These are phyloP conservation scores for Sceliomorpha sp. DNA, from an alignment of 2,888 invertebrate genomes.

Conservation along the genomic window DNA sequence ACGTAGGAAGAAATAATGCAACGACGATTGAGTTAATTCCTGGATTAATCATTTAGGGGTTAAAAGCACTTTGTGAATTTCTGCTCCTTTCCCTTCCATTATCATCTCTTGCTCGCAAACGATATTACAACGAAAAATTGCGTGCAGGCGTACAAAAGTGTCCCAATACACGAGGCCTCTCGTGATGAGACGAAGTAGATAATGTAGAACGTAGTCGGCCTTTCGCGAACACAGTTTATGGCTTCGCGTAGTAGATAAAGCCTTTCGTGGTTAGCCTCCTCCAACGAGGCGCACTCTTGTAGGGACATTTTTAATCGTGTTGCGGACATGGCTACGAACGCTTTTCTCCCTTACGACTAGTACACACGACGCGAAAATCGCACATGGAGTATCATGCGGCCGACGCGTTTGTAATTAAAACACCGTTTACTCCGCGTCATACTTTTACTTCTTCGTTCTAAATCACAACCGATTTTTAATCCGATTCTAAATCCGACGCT, in stretches of 20 bases:
- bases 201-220: slow-evolving; percentile 50
- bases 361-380: slow-evolving; percentile 36
- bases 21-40: too few species aligned
- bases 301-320: slow-evolving; percentile 54
- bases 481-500: too few species aligned
- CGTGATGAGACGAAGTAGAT: slow-evolving; percentile 54
- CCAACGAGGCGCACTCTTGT: slow-evolving; percentile 43
- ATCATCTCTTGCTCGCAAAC: too few species aligned
- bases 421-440: slow-evolving; percentile 31
- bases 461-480: too few species aligned
- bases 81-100: too few species aligned
- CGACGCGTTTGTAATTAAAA: too few species aligned
- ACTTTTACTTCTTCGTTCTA: slow-evolving; percentile 29
- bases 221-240: slow-evolving; percentile 54
- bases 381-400: slow-evolving; percentile 39
- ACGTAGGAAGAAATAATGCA: too few species aligned
- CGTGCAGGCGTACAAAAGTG: slow-evolving; percentile 52
- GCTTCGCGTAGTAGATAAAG: slow-evolving; percentile 52
- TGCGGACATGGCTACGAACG: slow-evolving; percentile 44
- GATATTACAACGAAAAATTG: slow-evolving; percentile 51
- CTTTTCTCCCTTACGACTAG: slow-evolving; percentile 45
- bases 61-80: too few species aligned
- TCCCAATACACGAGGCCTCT: slow-evolving; percentile 51
- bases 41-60: too few species aligned
- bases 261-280: slow-evolving; percentile 50